Base-by-base conservation (phyloP, 1,140 invertebrate genomes). In the Drosophila funebris region DNA sequence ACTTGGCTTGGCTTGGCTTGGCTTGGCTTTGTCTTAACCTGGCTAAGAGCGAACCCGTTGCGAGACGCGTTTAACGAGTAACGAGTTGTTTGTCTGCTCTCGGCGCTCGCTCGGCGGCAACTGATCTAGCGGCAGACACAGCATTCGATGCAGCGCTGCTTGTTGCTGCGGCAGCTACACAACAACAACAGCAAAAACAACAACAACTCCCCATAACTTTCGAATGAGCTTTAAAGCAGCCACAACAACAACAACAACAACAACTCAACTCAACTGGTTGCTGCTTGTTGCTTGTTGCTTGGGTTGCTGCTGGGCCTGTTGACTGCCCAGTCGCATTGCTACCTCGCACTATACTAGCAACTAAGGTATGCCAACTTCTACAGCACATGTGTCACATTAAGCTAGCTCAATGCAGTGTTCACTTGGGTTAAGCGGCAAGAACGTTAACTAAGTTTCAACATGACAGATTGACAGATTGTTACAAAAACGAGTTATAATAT, bases 51-150 rank as follows among this genome's bases (percentile, higher is more conserved):
- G 24, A 57, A 57, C 33, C 48, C 39, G 50, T 41, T 62, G 48
- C 53, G 56, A 44, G 62, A 27, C 50, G 41, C 27, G 41, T 50
- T 60, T 58, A 46, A 33, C 54, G 57, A 46, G 63, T 62, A 61
- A 67, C 71, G 66, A 57, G 79, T 83, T 67, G 37, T 71, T 61
- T 84, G 56, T 66, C 68, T 71, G 68, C 68, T 71, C 77, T 87
- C 84, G 74, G 60, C 74, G 78, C 78, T 82, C 82, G 82, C 82
- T 87, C 70, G 48, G 75, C 82, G 74, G 82, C 82, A 75, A 85
- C 82, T 87, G 70, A 85, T 73, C 64, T 64, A 57, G 50, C 57
- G 39, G 60, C 69, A 56, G 70, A 36, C 29, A 52, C 48, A 52
- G 77, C 77, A 48, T 73, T 36, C 53, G 79, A 83, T 82, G 76